Base-by-base conservation (phyloP, 2,888 invertebrate genomes). In the Mactromeris polynyma region DNA sequence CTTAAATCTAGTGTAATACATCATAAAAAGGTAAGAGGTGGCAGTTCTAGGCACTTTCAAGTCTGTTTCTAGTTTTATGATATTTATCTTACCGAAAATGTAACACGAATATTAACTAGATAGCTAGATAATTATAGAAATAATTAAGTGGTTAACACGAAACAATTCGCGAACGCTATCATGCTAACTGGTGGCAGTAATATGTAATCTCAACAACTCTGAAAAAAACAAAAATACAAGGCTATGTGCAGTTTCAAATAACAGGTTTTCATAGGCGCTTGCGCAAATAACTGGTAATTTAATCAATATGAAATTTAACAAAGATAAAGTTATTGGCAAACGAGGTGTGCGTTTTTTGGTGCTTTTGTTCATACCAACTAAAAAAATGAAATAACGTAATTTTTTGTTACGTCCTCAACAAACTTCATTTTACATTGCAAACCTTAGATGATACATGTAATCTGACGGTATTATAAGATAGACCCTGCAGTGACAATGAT, bases 181-280 rank as follows among this genome's bases (percentile, higher is more conserved):
- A n/a, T n/a, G n/a, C n/a, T n/a, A n/a, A n/a, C n/a, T n/a, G n/a
- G n/a, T n/a, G n/a, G n/a, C n/a, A n/a, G n/a, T n/a, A n/a, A n/a
- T n/a, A n/a, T n/a, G 83, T 46, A n/a, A 83, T 33, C 33, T 82
- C 82, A 2, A 36, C 64, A 40, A 82, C 40, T 33, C 81, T 64
- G 7, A 82, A 40, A 40, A 64, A 64, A 1, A 36, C 64, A 40
- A 82, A 82, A 64, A 79, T 2, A 40, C 79, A 3, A 79, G 19
- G 38, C 31, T 51, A 51, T 4, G 73, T 69, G 82, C 82, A 17
- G 64, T 26, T 21, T 9, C 1, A 73, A 73, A 83, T 31, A 82
- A 17, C 26, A 21, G 14, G 3, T 21, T 46, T 33, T 83, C 73
- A 31, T 83, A 83, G 26, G 42, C 17, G 42, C 40, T 73, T 31